Conservation (phyloP, 2,888 invertebrate genomes). For the Panopea generosa region DNA sequence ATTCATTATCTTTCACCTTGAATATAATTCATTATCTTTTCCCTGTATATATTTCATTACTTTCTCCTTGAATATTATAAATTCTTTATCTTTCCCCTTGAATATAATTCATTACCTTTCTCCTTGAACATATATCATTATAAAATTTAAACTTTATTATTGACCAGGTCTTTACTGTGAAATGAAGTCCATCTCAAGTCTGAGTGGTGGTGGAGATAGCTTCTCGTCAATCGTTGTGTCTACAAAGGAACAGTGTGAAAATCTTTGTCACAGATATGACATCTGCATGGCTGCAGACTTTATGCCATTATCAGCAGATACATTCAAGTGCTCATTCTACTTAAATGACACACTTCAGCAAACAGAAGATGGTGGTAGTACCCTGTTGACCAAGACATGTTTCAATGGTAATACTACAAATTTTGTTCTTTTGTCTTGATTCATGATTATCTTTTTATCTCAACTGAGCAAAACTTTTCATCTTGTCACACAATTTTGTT, state of each 20-base stretch:
- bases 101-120: no score
- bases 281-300: conserved; percentile 1
- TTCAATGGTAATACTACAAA: conserved; percentile 1
- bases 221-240: conserved; percentile 1
- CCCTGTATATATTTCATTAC: no score
- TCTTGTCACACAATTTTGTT: no score
- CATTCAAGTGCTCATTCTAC: conserved; percentile 8
- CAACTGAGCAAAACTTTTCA: no score
- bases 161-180: conserved; percentile 8
- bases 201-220: conserved; percentile 2
- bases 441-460: no score
- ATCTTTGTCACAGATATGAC: conserved; percentile 1
- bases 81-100: no score
- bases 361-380: neutral
- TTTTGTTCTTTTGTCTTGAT: no score
- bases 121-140: no score
- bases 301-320: neutral
- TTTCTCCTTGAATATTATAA: no score
- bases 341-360: neutral
- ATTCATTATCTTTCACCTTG: no score
- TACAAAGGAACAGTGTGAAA: conserved; percentile 9
- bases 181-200: neutral
- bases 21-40: no score
- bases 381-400: conserved; percentile 1
- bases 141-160: no score